Evolutionary conservation across 2,888 invertebrate genomes (phyloP).

Genomic region (Dicyrtoma fusca): DNA sequence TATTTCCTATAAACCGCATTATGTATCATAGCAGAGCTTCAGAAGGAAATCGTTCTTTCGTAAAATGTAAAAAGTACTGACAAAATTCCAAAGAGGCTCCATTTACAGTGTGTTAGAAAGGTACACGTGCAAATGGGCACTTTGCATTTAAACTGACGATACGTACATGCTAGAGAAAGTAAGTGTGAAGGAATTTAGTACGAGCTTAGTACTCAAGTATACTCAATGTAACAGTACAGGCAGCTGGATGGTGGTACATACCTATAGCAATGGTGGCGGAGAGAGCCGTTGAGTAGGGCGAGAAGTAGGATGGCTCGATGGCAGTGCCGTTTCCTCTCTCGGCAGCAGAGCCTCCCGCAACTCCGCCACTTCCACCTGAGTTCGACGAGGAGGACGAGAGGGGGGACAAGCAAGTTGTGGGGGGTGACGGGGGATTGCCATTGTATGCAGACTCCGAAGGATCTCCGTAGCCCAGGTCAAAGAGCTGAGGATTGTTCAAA

Average conservation of each 20-base stretch:
- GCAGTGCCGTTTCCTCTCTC: slow-evolving; percentile 39
- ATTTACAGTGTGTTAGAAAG: no score
- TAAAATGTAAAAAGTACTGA: no score
- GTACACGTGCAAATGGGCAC: no score
- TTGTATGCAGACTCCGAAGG: slow-evolving; percentile 12
- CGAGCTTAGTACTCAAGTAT: no score
- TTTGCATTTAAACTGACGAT: no score
- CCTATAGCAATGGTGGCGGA: slow-evolving; percentile 81
- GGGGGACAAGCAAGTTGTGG: slow-evolving; percentile 55
- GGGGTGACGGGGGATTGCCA: slow-evolving; percentile 49
- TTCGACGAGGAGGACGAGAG: slow-evolving; percentile 45
- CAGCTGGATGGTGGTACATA: slow-evolving; percentile 6
- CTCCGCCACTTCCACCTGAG: not conserved
- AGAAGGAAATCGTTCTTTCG: no score
- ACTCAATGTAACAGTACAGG: no score
- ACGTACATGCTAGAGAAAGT: no score
- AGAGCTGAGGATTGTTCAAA: slow-evolving; percentile 39
- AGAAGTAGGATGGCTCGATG: slow-evolving; percentile 63
- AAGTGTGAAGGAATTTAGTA: no score
- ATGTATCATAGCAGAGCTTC: no score
- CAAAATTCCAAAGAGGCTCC: no score
- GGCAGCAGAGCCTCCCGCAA: not conserved
- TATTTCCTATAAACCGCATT: not conserved
- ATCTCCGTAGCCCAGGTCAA: slow-evolving; percentile 37
- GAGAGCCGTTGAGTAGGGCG: slow-evolving; percentile 86